Conservation (phyloP, 2,797 vertebrate species). For the Craterocephalus amniculus region DNA sequence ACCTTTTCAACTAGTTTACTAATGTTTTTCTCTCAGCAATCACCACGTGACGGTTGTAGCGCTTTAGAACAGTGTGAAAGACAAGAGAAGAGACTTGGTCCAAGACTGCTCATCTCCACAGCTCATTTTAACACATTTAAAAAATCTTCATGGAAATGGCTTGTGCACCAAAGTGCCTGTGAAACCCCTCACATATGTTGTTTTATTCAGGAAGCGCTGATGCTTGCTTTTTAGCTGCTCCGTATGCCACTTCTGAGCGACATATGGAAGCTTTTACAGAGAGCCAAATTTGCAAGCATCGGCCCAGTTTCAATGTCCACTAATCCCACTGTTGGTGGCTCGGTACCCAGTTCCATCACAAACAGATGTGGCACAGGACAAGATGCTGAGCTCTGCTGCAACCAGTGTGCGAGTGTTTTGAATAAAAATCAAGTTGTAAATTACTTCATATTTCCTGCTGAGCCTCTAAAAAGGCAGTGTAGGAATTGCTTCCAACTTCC, state of each 20-base stretch:
- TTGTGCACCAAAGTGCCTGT: slow-evolving; percentile 8
- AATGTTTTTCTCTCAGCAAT: background rate
- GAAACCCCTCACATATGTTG: slow-evolving; percentile 2
- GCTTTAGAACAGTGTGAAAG: slow-evolving; percentile 19
- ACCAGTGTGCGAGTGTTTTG: background rate
- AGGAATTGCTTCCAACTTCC: background rate
- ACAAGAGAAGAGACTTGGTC: background rate
- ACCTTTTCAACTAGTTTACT: slow-evolving; percentile 27
- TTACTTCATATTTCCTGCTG: background rate
- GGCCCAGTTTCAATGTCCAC: background rate
- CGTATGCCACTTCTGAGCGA: slow-evolving; percentile 10
- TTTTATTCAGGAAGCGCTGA: slow-evolving; percentile 2
- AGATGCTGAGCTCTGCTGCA: background rate
- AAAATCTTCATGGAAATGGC: slow-evolving; percentile 3
- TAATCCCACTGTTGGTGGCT: background rate
- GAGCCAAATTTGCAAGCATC: background rate
- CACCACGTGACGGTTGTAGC: slow-evolving; percentile 3
- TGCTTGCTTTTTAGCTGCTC: background rate
- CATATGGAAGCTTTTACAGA: background rate
- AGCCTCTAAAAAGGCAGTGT: background rate
- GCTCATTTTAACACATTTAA: slow-evolving; percentile 17
- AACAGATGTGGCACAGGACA: background rate
- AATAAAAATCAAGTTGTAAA: background rate
- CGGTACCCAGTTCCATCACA: background rate
- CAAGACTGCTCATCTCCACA: slow-evolving; percentile 12